phyloP scores from a whole-genome alignment of 2,888 invertebrate species.

The Drosophila mayaguana region DNA sequence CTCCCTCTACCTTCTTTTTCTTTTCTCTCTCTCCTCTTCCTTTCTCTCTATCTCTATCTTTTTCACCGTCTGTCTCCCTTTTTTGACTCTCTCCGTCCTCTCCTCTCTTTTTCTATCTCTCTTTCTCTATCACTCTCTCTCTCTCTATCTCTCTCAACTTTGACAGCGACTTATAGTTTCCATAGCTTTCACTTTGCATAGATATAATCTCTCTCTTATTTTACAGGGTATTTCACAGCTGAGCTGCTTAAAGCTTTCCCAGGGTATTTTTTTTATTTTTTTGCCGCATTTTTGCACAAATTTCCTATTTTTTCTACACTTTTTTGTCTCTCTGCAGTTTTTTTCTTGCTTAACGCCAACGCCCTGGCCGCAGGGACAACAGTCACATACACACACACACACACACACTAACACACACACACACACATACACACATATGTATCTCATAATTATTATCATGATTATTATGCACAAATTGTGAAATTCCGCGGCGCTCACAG shows the following conservation, averaged over 20 bases:
- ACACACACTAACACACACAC: not conserved
- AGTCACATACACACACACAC: slow-evolving; percentile 9
- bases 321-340: slow-evolving; percentile 18
- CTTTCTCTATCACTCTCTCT: not conserved
- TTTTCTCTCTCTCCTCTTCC: not conserved
- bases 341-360: slow-evolving; percentile 63
- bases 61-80: too few relatives aligned
- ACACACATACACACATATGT: not conserved
- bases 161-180: not conserved
- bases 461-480: slow-evolving; percentile 82
- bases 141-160: not conserved
- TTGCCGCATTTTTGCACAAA: slow-evolving; percentile 56
- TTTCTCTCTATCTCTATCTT: not conserved
- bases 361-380: slow-evolving; percentile 69
- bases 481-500: slow-evolving; percentile 67
- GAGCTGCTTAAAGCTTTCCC: slow-evolving; percentile 4
- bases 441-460: slow-evolving; percentile 73
- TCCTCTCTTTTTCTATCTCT: not conserved
- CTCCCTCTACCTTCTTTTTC: not conserved
- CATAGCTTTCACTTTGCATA: too few relatives aligned
- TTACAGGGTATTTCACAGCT: slow-evolving; percentile 21
- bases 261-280: slow-evolving; percentile 35
- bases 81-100: fast-evolving
- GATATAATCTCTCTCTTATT: not conserved
- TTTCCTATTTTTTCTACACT: slow-evolving; percentile 13